These are phyloP conservation scores for Rafetus swinhoei DNA, from an alignment of 2,113 vertebrate species.

Conservation along the genomic window DNA sequence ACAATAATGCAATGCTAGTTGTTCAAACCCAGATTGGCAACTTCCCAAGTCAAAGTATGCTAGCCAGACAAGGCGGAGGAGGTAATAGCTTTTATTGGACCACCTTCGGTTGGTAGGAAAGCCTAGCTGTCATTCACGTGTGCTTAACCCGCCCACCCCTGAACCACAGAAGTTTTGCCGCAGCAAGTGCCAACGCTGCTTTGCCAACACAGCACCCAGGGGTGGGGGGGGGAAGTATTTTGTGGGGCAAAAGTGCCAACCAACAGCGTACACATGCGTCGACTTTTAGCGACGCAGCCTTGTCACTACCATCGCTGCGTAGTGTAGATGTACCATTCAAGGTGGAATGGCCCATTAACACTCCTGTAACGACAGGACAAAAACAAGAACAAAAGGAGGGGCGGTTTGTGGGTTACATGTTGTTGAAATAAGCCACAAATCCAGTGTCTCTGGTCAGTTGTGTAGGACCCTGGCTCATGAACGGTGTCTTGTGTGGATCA, in stretches of 20 bases:
- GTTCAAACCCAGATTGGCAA: neutral
- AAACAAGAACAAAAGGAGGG: too few relatives aligned
- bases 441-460: neutral
- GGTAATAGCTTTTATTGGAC: neutral
- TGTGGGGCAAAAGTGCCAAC: too few relatives aligned
- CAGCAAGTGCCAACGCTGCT: too few relatives aligned
- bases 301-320: too few relatives aligned
- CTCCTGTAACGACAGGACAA: neutral
- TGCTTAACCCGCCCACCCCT: too few relatives aligned
- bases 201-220: too few relatives aligned
- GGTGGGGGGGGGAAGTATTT: too few relatives aligned
- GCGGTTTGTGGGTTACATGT: neutral
- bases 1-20: neutral
- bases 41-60: neutral
- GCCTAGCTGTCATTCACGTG: neutral
- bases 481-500: neutral
- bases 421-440: neutral
- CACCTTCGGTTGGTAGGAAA: neutral
- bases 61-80: neutral
- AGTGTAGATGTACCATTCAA: neutral
- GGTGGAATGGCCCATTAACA: neutral
- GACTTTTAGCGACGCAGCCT: too few relatives aligned
- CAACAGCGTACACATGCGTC: too few relatives aligned
- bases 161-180: too few relatives aligned
- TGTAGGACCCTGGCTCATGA: neutral